phyloP scores from a whole-genome alignment of 2,888 invertebrate genomes.

The Zaprionus bogoriensis region DNA sequence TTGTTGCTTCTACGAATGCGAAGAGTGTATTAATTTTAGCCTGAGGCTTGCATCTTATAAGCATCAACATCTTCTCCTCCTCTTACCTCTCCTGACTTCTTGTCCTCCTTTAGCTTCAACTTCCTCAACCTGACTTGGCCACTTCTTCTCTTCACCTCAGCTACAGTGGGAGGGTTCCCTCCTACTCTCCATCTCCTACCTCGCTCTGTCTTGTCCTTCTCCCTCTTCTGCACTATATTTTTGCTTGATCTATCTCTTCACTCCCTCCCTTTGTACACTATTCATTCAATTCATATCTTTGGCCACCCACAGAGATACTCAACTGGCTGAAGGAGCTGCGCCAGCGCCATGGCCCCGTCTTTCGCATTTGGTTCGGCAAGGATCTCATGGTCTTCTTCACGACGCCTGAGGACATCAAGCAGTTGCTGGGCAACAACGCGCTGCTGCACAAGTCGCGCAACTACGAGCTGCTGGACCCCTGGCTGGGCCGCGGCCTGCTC shows the following conservation, averaged over 20 bases:
- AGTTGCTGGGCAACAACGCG: constrained; percentile 73
- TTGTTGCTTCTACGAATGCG: no score
- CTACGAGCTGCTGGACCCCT: constrained; percentile 72
- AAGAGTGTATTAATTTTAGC: no score
- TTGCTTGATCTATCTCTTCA: not conserved
- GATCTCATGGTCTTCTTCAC: constrained; percentile 79
- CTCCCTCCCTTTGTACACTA: not conserved
- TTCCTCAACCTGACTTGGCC: not conserved
- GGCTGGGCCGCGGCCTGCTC: constrained; percentile 80
- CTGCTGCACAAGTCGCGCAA: constrained; percentile 75
- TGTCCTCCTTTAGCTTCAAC: not conserved
- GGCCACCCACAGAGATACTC: constrained; percentile 69
- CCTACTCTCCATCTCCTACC: not conserved
- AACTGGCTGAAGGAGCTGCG: constrained; percentile 75
- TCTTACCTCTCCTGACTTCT: not conserved
- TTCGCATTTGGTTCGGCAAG: constrained; percentile 81
- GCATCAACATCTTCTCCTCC: not conserved
- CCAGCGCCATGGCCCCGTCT: constrained; percentile 72
- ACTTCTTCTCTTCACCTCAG: not conserved
- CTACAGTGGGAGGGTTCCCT: no score
- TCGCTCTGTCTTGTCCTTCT: not conserved
- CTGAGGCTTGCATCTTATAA: no score
- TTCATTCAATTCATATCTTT: not conserved
- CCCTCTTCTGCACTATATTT: not conserved
- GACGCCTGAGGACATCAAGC: constrained; percentile 78